Evolutionary conservation across 2,888 invertebrate species (phyloP), one percentile per base, ranked within the genome.

Genomic region (Chalcis sispes): DNA sequence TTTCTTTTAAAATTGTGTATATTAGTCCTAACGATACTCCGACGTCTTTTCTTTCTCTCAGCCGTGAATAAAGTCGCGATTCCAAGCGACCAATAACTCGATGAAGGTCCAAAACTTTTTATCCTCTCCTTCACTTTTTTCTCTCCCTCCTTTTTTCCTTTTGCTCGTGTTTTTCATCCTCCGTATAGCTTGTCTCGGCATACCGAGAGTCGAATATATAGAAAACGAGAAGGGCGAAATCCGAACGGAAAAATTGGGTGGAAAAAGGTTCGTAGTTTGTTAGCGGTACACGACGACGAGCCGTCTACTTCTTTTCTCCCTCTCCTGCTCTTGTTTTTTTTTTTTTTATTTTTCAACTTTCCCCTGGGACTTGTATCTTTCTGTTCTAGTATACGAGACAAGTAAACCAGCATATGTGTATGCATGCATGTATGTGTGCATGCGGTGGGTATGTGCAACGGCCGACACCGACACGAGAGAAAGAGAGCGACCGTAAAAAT

Each of bases 201-300:
- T n/a, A 15, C 50, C 20, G 46, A 13, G 27, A 23, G 23, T 42
- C 64, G 40, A 20, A 29, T 46, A 25, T 70, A 61, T n/a, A 59
- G 36, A 50, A 25, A 69, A 54, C 8, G 36, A 18, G 18, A 40
- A 18, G 15, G 23, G 56, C 10, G n/a, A 77, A 75, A 77, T 77
- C 58, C 77, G 46, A 36, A 46, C 42, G 59, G 66, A 70, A 73
- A 77, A 77, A 77, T 77, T 73, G 70, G 73, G 65, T 70, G 59
- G 72, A 73, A 73, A 73, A 71, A 70, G 59, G 52, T 59, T 29
- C 42, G 58, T 65, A 59, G 66, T 66, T 72, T 71, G 66, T 72
- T 75, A 72, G 71, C 48, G 42, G 46, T 32, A 27, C 29, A 65
- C 36, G 20, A 64, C 56, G 36, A 32, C n/a, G 23, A 13, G 13